These are phyloP conservation scores for Chiloscyllium punctatum DNA, from an alignment of 2,797 vertebrate species.

Conservation along the genomic window DNA sequence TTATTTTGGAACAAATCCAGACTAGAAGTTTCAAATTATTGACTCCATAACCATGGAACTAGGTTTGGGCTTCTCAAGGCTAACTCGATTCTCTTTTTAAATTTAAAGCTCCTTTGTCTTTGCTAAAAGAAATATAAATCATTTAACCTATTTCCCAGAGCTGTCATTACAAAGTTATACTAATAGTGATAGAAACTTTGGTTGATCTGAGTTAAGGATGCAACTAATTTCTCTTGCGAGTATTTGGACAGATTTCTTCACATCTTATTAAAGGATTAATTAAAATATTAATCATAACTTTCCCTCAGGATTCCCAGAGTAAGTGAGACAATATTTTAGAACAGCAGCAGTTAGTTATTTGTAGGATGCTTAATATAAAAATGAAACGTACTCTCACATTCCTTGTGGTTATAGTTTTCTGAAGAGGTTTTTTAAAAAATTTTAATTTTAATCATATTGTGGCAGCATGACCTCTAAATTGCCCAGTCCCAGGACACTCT, in stretches of 20 bases:
- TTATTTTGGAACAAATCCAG: not conserved
- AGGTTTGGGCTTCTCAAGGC: too few species aligned
- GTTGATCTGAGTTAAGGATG: conserved; percentile 10
- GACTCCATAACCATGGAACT: not conserved
- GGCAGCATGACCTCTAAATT: not conserved
- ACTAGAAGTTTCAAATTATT: not conserved
- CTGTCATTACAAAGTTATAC: conserved; percentile 13
- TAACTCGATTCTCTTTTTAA: not conserved
- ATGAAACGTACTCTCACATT: not conserved
- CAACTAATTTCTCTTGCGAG: conserved; percentile 29
- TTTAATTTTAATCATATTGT: not conserved
- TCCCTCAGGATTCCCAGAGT: conserved; percentile 11
- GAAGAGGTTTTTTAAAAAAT: not conserved
- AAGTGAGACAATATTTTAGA: conserved; percentile 3
- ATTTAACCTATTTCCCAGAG: not conserved
- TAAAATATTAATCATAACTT: conserved; percentile 35
- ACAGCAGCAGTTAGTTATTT: not conserved
- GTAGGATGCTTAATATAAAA: conserved; percentile 25
- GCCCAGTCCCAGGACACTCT: not conserved
- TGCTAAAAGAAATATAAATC: not conserved
- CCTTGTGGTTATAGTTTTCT: not conserved
- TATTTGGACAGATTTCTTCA: conserved; percentile 35
- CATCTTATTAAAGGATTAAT: conserved; percentile 34
- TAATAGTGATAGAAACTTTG: conserved; percentile 5
- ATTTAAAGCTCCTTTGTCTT: not conserved